Conservation (phyloP, 2,888 invertebrate species). For the Polyommatus iphigenia region DNA sequence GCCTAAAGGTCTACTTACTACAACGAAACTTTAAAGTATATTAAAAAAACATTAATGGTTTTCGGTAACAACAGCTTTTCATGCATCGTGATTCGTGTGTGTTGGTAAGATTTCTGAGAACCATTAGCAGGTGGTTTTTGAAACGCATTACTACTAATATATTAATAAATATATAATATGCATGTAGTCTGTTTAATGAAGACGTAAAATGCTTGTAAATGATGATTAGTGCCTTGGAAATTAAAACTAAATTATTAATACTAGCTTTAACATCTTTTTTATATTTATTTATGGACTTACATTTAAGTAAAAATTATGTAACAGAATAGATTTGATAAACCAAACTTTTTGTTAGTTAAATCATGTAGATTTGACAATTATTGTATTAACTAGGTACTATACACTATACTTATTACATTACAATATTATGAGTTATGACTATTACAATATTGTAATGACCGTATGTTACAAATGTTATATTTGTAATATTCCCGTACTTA, state of each 20-base stretch:
- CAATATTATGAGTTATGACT: background rate
- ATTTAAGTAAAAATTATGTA: conserved; percentile 9
- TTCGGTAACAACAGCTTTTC: background rate
- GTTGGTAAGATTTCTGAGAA: background rate
- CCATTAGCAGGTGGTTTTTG: background rate
- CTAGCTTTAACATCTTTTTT: background rate
- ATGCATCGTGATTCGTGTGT: too few species aligned
- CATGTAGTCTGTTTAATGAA: background rate
- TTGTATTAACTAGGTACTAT: background rate
- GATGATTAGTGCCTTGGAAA: conserved; percentile 6
- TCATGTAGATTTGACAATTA: background rate
- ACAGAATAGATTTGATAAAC: background rate
- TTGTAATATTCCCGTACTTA: background rate
- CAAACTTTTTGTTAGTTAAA: background rate
- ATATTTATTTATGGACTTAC: conserved; percentile 14
- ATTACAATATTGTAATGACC: background rate
- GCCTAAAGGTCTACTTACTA: background rate
- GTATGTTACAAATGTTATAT: background rate
- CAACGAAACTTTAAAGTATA: background rate
- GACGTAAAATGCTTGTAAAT: background rate
- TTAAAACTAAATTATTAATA: conserved; percentile 8
- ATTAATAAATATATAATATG: background rate
- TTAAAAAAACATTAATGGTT: background rate
- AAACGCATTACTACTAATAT: background rate
- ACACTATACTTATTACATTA: background rate